These are phyloP conservation scores for Holothuria leucospilota DNA, from an alignment of 53 echinoderm and acorn worm species.

Conservation along the genomic window DNA sequence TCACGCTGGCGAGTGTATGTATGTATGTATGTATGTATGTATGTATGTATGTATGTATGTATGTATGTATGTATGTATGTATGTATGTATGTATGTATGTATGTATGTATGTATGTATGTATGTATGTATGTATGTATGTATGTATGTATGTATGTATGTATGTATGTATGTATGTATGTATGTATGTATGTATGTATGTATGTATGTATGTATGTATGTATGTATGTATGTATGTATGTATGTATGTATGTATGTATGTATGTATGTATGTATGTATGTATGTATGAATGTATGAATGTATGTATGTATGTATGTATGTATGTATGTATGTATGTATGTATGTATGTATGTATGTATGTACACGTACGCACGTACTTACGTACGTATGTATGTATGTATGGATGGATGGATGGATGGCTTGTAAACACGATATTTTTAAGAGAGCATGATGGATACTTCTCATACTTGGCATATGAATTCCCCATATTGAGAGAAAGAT, in stretches of 20 bases:
- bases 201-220: not conserved
- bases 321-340: not conserved
- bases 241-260: constrained; percentile 1
- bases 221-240: not conserved
- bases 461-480: too few species aligned
- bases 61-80: not conserved
- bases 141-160: not conserved
- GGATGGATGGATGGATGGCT: too few species aligned
- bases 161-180: too few species aligned
- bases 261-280: not conserved
- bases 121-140: not conserved
- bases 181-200: too few species aligned
- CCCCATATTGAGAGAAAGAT: too few species aligned
- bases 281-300: constrained; percentile 10
- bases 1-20: too few species aligned
- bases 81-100: constrained; percentile 30
- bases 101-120: not conserved
- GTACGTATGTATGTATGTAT: too few species aligned
- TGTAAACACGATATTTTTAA: too few species aligned
- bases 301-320: constrained; percentile 10
- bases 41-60: not conserved
- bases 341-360: not conserved
- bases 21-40: not conserved
- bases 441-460: too few species aligned
- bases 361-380: too few species aligned